Evolutionary conservation across 2,888 invertebrate genomes (phyloP), one percentile per base, ranked within the genome.

Genomic region (Ashinkailepas kermadecensis): DNA sequence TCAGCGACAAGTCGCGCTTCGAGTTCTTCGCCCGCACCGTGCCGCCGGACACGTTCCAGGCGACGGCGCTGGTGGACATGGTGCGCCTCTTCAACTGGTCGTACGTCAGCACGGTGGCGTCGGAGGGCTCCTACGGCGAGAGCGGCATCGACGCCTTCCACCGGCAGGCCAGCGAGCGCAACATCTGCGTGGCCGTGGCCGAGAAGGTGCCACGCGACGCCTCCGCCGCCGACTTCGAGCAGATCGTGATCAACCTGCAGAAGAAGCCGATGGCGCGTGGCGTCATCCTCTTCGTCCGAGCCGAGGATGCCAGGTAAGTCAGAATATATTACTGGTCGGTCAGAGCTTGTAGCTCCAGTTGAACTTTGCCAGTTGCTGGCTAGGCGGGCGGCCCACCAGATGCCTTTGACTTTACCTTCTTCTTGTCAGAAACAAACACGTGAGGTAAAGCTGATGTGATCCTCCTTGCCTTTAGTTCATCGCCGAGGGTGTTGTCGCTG

Each of bases 91-190:
- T 92, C 85, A 91, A 92, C 86, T 93, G 93, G 93, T 91, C 92
- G 0, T 93, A 92, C 86, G 92, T 93, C 4, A 92, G 92, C 13
- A 90, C 92, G 6, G 91, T 93, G 0, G 91, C 91, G 84, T 92
- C 92, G 0, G 92, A 92, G 85, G 93, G 92, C 54, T 92, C 92
- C 83, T 93, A 93, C 86, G 93, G 93, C 0, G 92, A 93, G 84
- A 91, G 91, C 80, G 93, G 93, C 0, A 93, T 93, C 81, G 93
- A 93, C 85, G 92, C 91, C 15, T 94, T 94, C 87, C 91, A 91
- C 83, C 89, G 91, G 74, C 91, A 92, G 85, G 93, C 93, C 0
- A 88, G 89, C 12, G 90, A 90, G 70, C 87, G 91, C 12, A 91
- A 92, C 86, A 92, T 94, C 65, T 93, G 93, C 87, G 92, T 94